Percentiles rank a stretch among this genome's conserved stretches.
phyloP scores from a whole-genome alignment of 2,113 vertebrate genomes.

The Psittacus erithacus region DNA sequence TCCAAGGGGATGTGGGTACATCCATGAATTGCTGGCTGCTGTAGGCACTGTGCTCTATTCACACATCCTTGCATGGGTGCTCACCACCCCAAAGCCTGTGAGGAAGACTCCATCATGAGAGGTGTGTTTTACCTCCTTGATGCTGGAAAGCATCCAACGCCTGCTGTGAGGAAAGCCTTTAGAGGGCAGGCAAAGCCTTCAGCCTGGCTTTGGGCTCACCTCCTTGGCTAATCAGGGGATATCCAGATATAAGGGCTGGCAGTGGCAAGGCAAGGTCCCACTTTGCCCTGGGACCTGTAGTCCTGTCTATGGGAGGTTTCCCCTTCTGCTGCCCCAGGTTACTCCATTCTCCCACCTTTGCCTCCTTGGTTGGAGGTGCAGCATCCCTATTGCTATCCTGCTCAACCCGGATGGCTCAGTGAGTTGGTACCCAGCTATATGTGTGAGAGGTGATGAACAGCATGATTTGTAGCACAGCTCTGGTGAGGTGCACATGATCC shows the following conservation, averaged over 20 bases:
- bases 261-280: neutral
- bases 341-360: neutral
- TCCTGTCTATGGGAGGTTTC: rapidly evolving
- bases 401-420: neutral
- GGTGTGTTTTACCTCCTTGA: neutral
- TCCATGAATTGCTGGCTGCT: neutral
- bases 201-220: neutral
- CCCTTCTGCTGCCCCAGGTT: neutral
- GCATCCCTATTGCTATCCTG: neutral
- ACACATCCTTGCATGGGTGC: neutral
- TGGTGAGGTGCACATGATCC: neutral
- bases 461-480: neutral
- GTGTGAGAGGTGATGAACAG: neutral
- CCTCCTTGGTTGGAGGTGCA: neutral
- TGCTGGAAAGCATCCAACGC: neutral
- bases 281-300: neutral
- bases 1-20: neutral
- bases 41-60: neutral
- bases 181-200: neutral
- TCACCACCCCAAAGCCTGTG: neutral
- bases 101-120: neutral
- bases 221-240: too few relatives aligned
- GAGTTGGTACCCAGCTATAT: neutral
- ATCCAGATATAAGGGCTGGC: neutral
- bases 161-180: neutral